Evolutionary conservation across 2,888 invertebrate genomes (phyloP), one percentile per base, ranked within the genome.

Genomic region (Drosophila antonietae): DNA sequence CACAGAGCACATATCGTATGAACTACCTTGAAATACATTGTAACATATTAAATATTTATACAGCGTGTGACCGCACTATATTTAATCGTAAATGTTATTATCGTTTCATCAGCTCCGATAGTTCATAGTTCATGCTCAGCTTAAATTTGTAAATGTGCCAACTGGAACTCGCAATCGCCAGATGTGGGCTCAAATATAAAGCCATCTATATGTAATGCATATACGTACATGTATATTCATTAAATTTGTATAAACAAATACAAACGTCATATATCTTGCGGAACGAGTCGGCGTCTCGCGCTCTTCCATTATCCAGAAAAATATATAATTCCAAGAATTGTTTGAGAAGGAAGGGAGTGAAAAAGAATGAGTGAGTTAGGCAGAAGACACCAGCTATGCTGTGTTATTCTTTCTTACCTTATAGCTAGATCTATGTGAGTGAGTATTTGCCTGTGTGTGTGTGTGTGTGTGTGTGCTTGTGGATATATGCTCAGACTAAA

Each of bases 241-340:
- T 91, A 91, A 91, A 90, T 90, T 91, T 91, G 85, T 90, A 91
- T 90, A 91, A 91, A 91, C 90, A 91, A 91, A 91, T 90, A 88
- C 81, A 80, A 81, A 80, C 81, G 78, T 83, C 82, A 91, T 89
- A 90, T 88, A 91, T 91, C 87, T 77, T 74, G 73, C 71, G 74
- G 75, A 76, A 69, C 64, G 73, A 75, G 68, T 28, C 49, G 64
- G 61, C 68, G 64, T 80, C 72, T 69, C 67, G 68, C 63, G 65
- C 35, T 62, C 64, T 47, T 62, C 70, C 68, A 66, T 78, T 74
- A 70, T 73, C 77, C 53, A 39, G 61, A 49, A 41, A 75, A 60
- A 77, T 64, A 66, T 56, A 35, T 35, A 35, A 35, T 35, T 35
- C 35, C 35, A 35, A 12, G 12, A 35, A 35, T 35, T 12, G 35